Conservation (phyloP, 2,797 vertebrate genomes). For the Fundulus diaphanus region DNA sequence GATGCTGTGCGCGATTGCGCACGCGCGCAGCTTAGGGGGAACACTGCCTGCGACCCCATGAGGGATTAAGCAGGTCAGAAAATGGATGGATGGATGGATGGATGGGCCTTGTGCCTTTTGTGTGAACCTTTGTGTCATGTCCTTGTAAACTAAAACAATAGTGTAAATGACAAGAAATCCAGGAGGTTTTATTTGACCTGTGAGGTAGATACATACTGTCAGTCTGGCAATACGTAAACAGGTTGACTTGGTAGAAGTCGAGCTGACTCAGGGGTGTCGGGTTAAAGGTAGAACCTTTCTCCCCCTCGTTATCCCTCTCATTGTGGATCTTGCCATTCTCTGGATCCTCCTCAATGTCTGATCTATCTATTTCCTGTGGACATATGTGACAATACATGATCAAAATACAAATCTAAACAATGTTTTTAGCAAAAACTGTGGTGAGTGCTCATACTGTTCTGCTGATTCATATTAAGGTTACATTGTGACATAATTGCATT, state of each 20-base stretch:
- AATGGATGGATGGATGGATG: no score
- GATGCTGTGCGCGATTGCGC: no score
- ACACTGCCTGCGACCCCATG: no score
- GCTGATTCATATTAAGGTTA: background rate
- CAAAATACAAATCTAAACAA: background rate
- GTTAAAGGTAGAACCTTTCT: slow-evolving; percentile 63
- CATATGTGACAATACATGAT: background rate
- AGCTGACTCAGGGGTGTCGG: slow-evolving; percentile 69
- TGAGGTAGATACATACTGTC: slow-evolving; percentile 59
- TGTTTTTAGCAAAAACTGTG: background rate
- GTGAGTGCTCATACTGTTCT: background rate
- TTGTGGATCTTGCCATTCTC: slow-evolving; percentile 46
- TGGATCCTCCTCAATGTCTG: slow-evolving; percentile 60
- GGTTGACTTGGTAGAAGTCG: slow-evolving; percentile 95
- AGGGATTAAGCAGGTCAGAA: no score
- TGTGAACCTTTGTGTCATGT: background rate
- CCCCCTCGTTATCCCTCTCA: slow-evolving; percentile 10
- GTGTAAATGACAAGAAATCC: background rate
- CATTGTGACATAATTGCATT: background rate
- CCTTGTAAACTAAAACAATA: background rate
- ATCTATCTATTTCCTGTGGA: slow-evolving; percentile 62
- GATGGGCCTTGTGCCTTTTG: background rate
- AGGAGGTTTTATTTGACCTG: background rate
- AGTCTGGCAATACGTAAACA: slow-evolving; percentile 88
- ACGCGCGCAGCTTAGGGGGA: no score